Conservation (phyloP, 2,797 vertebrate genomes). For the Enteromius fasciolatus region DNA sequence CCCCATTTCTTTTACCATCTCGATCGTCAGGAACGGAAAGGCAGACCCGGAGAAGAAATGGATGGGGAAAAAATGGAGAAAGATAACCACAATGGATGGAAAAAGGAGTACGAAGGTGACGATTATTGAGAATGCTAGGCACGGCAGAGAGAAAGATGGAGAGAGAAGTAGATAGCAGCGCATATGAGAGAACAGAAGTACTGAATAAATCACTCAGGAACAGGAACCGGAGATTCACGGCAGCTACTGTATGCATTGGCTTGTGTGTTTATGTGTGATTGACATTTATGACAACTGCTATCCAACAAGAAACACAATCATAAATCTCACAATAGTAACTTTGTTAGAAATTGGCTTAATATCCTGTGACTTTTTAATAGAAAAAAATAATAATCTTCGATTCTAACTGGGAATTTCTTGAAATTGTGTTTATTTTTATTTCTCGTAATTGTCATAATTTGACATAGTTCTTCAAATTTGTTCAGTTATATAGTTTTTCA, state of each 20-base stretch:
- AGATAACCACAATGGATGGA: conserved; percentile 15
- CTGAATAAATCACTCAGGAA: conserved; percentile 9
- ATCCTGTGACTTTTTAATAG: too few relatives aligned
- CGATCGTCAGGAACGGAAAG: background rate
- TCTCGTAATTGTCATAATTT: background rate
- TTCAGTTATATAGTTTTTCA: background rate
- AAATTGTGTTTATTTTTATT: background rate
- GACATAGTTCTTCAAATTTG: background rate
- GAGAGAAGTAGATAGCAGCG: conserved; percentile 15
- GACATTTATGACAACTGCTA: background rate
- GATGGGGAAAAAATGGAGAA: conserved; percentile 5
- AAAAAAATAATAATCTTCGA: background rate
- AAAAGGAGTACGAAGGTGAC: conserved; percentile 3
- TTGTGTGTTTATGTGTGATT: conserved; percentile 20
- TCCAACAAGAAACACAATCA: background rate
- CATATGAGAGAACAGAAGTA: conserved; percentile 8
- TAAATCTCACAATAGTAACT: background rate
- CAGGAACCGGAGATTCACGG: background rate
- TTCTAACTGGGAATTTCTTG: background rate
- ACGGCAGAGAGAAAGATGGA: conserved; percentile 6
- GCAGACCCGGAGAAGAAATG: conserved; percentile 6
- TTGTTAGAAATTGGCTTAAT: background rate
- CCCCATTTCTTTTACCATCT: conserved; percentile 6
- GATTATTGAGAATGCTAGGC: conserved; percentile 14
- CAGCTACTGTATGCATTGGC: background rate